Evolutionary conservation across 2,113 vertebrate genomes (phyloP).

Genomic region (Fulmarus glacialis): DNA sequence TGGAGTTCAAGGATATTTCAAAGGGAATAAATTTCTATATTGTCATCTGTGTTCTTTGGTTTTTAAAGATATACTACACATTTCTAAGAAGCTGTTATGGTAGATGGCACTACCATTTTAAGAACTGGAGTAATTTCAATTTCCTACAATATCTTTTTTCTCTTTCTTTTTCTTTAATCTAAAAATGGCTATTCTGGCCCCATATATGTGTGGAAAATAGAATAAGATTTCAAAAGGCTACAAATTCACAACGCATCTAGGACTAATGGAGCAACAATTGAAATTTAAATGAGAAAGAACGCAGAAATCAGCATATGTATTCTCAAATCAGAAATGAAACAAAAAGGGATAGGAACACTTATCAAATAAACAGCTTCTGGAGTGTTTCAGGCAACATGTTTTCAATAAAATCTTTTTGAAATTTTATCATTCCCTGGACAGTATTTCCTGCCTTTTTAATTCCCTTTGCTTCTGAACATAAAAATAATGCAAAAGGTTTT

Average conservation of each 20-base stretch:
- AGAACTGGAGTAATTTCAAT: not conserved
- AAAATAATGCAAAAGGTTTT: not conserved
- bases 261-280: conserved; percentile 9
- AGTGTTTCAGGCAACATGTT: not conserved
- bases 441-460: not conserved
- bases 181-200: not conserved
- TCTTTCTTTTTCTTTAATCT: not conserved
- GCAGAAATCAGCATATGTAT: not conserved
- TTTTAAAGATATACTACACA: not conserved
- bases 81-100: not conserved
- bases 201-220: not conserved
- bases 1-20: not conserved
- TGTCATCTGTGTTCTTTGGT: not conserved
- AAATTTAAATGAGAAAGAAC: conserved; percentile 16
- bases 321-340: conserved; percentile 20
- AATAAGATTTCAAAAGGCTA: conserved; percentile 16
- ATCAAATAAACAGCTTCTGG: not conserved
- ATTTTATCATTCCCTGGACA: not conserved
- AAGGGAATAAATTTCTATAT: not conserved
- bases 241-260: not conserved
- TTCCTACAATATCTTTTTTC: not conserved
- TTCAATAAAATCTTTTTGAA: not conserved
- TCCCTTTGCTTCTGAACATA: not conserved
- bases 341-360: not conserved
- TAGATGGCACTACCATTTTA: not conserved